phyloP scores from a whole-genome alignment of 2,888 invertebrate species.

The Leucophora obtusa region DNA sequence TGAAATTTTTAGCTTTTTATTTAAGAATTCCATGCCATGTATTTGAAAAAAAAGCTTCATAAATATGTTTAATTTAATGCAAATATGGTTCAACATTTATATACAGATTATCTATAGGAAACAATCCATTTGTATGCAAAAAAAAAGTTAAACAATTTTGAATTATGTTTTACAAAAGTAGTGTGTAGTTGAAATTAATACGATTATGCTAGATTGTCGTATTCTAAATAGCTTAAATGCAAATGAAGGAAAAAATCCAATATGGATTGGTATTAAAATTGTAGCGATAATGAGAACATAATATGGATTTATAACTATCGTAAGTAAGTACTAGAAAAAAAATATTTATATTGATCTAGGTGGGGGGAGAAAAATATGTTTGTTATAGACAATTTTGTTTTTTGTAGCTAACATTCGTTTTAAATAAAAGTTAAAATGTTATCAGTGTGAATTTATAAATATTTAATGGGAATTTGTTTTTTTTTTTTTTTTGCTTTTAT shows the following conservation, averaged over 20 bases:
- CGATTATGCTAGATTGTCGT: background rate
- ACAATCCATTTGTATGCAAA: background rate
- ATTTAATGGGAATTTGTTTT: background rate
- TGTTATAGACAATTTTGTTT: background rate
- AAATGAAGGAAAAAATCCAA: background rate
- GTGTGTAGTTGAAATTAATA: background rate
- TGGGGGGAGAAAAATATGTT: background rate
- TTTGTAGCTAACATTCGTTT: too few species aligned
- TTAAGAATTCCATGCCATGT: too few species aligned
- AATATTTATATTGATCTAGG: too few species aligned
- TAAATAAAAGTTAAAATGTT: too few species aligned
- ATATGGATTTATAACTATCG: background rate
- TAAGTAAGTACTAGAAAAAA: too few species aligned
- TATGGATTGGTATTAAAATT: background rate
- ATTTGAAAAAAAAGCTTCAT: too few species aligned
- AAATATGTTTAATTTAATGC: too few species aligned
- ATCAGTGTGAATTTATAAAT: too few species aligned
- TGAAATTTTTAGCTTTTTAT: too few species aligned
- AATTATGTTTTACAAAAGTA: background rate
- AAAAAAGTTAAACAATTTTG: background rate
- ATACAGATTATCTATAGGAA: background rate
- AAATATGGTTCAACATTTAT: too few species aligned
- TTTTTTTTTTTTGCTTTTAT: background rate
- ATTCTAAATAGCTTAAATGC: background rate
- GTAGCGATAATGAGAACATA: background rate